Base-by-base conservation (phyloP, 1,140 invertebrate species). In the Meloidogyne hapla region DNA sequence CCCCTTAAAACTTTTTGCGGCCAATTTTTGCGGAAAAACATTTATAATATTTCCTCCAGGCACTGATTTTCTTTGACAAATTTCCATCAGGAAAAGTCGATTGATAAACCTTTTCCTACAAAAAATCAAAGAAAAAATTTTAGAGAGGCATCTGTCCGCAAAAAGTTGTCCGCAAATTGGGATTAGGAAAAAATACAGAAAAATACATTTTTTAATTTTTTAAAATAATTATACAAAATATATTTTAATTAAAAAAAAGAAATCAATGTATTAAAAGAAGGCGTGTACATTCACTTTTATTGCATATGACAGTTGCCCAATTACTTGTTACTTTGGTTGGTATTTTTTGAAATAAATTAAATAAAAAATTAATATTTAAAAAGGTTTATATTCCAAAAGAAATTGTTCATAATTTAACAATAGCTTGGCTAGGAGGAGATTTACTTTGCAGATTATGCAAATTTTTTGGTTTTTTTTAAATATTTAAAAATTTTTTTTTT, bases 241-340 rank as follows among this genome's bases (percentile, higher is more conserved):
- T 21, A 9, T 71, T 71, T 56, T 64, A 73, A 61, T 21, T 26
- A 63, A 42, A n/a, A 26, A 87, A 75, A 70, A 85, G 83, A 69
- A 84, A 85, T 68, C 84, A 86, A 76, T 65, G 79, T 38, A 69
- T 80, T 18, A 85, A 85, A 75, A 68, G 81, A 33, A 48, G 85
- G n/a, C 72, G 84, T 45, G 83, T 85, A 25, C 83, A 85, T 56
- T 81, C 85, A 12, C 80, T 85, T 15, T 77, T 85, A 13, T 73
- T 85, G 13, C 85, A 85, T 77, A 87, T 85, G 83, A 85, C 87
- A n/a, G 84, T 85, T 66, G 85, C 84, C 13, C 81, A 85, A 69
- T 73, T 85, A 23, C 66, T 83, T 13, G 82, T 69, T 18, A 42
- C 61, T 21, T 69, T 69, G 67, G 67, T 25, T 9, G 5, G 13